Base-by-base conservation (phyloP, 1,140 invertebrate species). In the Paralvinella palmiformis region DNA sequence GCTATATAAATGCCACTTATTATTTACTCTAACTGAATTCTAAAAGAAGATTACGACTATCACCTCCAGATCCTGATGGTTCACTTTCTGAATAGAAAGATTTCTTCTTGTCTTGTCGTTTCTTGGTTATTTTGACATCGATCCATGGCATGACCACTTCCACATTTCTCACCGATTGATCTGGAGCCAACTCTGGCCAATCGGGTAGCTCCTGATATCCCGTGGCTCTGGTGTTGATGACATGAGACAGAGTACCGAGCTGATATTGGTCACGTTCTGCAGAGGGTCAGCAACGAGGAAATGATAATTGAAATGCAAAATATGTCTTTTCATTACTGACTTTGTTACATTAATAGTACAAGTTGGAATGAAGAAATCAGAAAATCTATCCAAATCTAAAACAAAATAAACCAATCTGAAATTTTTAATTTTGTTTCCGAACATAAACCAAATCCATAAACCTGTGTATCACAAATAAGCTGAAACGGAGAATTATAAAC, bases 241-340 rank as follows among this genome's bases (percentile, higher is more conserved):
- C 92, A 82, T 98, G 95, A 0, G 95, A 98, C 29, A 99, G 81
- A 6, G 94, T 94, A 0, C 96, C 95, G 64, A 99, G 81, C 73
- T 98, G 95, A 77, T 89, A 96, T 66, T 90, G 86, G 70, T 92
- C 89, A 17, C 88, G 83, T 68, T 92, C 91, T 87, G 78, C 27
- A 59, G n/a, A n/a, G n/a, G n/a, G n/a, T n/a, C n/a, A n/a, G n/a
- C n/a, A n/a, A n/a, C n/a, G n/a, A n/a, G n/a, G n/a, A n/a, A n/a
- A n/a, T n/a, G n/a, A n/a, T n/a, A n/a, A n/a, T n/a, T n/a, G n/a
- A n/a, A n/a, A n/a, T n/a, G n/a, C n/a, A n/a, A n/a, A n/a, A n/a
- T n/a, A n/a, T n/a, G n/a, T n/a, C n/a, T n/a, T n/a, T n/a, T n/a
- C n/a, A n/a, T n/a, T n/a, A n/a, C n/a, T n/a, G n/a, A n/a, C n/a